Evolutionary conservation across 2,797 vertebrate genomes (phyloP).

Genomic region (Enteromius mattozi): DNA sequence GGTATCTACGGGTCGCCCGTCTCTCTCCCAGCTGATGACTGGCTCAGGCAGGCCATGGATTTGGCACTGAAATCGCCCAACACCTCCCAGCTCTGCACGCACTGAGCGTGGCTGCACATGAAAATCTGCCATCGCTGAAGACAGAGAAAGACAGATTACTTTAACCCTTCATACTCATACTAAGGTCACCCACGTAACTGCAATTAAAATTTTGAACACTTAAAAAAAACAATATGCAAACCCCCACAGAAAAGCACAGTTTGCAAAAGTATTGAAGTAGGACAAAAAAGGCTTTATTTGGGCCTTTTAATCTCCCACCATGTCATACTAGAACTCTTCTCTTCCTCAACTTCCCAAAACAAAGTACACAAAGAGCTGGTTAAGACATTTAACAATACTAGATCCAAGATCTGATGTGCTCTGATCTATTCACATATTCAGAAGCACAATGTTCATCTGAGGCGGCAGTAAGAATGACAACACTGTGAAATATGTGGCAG

Average conservation of each 20-base stretch:
- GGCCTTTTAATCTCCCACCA: not conserved
- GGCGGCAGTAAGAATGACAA: not conserved
- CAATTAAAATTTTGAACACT: constrained; percentile 2
- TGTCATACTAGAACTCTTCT: not conserved
- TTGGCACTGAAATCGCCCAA: constrained; percentile 97
- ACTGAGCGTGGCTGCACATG: constrained; percentile 93
- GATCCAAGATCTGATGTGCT: not conserved
- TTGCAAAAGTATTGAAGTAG: not conserved
- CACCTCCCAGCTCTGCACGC: constrained; percentile 87
- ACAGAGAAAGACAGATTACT: constrained; percentile 18
- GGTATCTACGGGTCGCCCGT: constrained; percentile 85
- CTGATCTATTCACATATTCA: not conserved
- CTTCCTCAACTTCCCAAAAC: not conserved
- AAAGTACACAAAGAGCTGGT: not conserved
- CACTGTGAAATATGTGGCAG: not conserved
- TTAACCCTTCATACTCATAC: not conserved
- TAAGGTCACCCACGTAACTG: too few species aligned
- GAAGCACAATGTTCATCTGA: not conserved
- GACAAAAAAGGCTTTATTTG: not conserved
- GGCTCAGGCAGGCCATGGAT: constrained; percentile 96
- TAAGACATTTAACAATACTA: not conserved
- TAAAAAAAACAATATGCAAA: not conserved
- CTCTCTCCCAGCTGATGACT: constrained; percentile 94
- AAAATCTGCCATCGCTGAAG: constrained; percentile 93
- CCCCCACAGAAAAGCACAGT: not conserved